Conservation (phyloP, 2,113 vertebrate genomes). For the Etheostoma cragini region DNA sequence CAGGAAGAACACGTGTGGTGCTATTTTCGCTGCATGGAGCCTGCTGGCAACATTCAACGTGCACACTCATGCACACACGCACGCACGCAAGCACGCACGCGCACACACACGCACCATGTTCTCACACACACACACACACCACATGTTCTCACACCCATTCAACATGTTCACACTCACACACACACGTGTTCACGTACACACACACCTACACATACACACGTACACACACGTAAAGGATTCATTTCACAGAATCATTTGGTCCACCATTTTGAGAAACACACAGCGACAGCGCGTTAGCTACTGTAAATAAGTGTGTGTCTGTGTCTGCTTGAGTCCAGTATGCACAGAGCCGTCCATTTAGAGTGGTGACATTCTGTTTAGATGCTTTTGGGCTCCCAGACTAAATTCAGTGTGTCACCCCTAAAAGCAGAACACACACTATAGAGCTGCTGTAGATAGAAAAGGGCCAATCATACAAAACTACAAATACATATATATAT, state of each 20-base stretch:
- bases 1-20: not conserved
- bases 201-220: not conserved
- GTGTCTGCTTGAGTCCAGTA: not conserved
- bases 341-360: not conserved
- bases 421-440: conserved; percentile 15
- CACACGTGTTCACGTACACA: no score
- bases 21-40: not conserved
- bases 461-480: conserved; percentile 17
- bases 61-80: no score
- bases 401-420: conserved; percentile 2
- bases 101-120: no score
- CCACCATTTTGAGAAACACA: not conserved
- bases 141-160: not conserved
- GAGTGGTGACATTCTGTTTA: conserved; percentile 1
- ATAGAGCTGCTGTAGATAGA: not conserved
- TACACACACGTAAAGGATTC: not conserved
- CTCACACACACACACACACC: not conserved
- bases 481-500: not conserved
- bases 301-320: not conserved
- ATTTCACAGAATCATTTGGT: conserved; percentile 44
- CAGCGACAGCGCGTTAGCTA: not conserved
- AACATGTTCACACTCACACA: no score
- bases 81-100: no score
- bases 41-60: conserved; percentile 1
- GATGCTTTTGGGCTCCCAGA: not conserved